Conservation (phyloP, 2,797 vertebrate species). For the Rhincodon typus region DNA sequence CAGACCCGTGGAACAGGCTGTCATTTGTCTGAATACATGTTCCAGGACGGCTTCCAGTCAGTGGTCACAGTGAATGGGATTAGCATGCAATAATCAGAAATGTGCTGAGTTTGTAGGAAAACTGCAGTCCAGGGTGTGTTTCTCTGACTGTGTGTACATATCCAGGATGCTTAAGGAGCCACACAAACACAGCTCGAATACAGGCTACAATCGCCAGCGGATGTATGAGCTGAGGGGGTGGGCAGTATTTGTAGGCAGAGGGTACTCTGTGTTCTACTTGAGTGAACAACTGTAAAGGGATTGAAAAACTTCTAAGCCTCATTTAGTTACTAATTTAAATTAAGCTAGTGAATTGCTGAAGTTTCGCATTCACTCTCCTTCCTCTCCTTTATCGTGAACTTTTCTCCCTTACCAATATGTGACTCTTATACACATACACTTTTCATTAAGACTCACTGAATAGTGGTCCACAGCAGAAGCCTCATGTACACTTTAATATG, state of each 20-base stretch:
- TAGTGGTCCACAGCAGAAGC: neutral
- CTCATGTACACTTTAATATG: neutral
- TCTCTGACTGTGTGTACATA: constrained; percentile 9
- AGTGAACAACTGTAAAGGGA: neutral
- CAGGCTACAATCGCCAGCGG: neutral
- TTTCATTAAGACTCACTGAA: neutral
- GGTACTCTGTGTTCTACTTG: neutral
- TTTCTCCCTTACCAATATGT: neutral
- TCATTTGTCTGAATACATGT: constrained; percentile 31
- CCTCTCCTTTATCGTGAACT: no score
- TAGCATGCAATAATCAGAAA: constrained; percentile 33
- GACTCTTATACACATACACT: neutral
- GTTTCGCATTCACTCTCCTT: neutral
- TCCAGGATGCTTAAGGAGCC: constrained; percentile 24
- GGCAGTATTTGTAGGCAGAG: neutral
- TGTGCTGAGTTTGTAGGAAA: constrained; percentile 30
- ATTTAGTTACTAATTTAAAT: neutral
- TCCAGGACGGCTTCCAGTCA: constrained; percentile 34
- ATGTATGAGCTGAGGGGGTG: neutral
- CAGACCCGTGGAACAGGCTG: neutral
- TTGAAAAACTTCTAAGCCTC: neutral
- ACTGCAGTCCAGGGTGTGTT: constrained; percentile 8
- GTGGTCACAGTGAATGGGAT: constrained; percentile 35
- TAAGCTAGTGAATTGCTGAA: neutral
- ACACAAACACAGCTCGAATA: neutral